phyloP scores from a whole-genome alignment of 2,888 invertebrate genomes.

The Epinotia demarniana region DNA sequence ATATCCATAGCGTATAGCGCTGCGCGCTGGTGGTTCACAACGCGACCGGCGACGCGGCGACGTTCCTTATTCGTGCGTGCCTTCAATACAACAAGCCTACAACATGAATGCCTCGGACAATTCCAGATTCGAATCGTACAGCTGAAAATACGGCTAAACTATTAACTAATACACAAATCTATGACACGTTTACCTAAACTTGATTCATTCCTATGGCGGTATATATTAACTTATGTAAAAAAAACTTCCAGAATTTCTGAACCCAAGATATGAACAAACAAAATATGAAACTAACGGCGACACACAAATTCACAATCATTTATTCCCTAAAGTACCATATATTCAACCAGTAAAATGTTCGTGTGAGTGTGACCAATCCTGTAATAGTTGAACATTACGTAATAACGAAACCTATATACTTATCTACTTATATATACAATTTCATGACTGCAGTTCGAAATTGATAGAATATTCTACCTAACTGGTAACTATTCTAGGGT shows the following conservation, averaged over 20 bases:
- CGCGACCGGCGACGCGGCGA: constrained; percentile 8
- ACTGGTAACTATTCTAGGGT: too few relatives aligned
- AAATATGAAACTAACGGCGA: neutral
- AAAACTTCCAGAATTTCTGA: neutral
- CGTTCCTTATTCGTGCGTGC: constrained; percentile 25
- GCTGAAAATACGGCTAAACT: constrained; percentile 12
- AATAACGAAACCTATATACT: too few relatives aligned
- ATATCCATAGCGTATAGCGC: neutral
- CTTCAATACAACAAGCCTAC: constrained; percentile 12
- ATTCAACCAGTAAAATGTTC: neutral
- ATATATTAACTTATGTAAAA: neutral
- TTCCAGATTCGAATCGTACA: constrained; percentile 15
- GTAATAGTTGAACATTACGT: neutral
- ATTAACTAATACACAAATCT: neutral
- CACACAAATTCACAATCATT: neutral
- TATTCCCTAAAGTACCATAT: neutral
- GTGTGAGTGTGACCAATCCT: neutral
- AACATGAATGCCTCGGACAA: constrained; percentile 20
- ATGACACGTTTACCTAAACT: neutral
- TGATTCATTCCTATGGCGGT: neutral
- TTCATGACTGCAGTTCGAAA: too few relatives aligned
- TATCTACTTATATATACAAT: too few relatives aligned
- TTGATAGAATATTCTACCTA: too few relatives aligned
- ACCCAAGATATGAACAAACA: neutral
- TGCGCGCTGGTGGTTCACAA: constrained; percentile 11